Evolutionary conservation across 2,888 invertebrate genomes (phyloP).

Genomic region (Zeuzera pyrina): DNA sequence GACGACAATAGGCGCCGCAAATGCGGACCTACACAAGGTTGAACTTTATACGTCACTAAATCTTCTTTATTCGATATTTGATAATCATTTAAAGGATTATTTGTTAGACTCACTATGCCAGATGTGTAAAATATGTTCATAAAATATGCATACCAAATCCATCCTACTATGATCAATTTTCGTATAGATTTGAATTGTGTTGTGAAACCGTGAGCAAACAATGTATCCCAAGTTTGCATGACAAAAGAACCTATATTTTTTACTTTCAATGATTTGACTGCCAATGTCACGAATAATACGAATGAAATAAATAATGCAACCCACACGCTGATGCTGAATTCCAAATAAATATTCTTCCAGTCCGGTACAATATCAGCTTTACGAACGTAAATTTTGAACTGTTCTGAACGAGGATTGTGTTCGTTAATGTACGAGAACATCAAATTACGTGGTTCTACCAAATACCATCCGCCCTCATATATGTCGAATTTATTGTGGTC

Average conservation of each 20-base stretch:
- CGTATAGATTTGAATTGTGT: slow-evolving; percentile 16
- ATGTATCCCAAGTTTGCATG: slow-evolving; percentile 24
- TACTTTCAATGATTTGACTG: slow-evolving; percentile 16
- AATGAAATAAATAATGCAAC: slow-evolving; percentile 21
- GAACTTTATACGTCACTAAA: slow-evolving; percentile 20
- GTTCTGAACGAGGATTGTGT: slow-evolving; percentile 28
- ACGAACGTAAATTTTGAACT: slow-evolving; percentile 30
- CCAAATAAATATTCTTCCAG: slow-evolving; percentile 31
- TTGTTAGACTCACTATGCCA: slow-evolving; percentile 29
- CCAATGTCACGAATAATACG: slow-evolving; percentile 20
- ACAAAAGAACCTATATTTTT: slow-evolving; percentile 23
- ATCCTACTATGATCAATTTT: slow-evolving; percentile 25
- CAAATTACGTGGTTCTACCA: slow-evolving; percentile 19
- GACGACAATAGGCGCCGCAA: too few relatives aligned
- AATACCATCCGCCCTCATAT: slow-evolving; percentile 20
- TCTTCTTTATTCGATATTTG: slow-evolving; percentile 29
- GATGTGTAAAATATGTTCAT: slow-evolving; percentile 33
- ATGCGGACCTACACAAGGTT: slow-evolving; percentile 38
- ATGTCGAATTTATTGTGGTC: slow-evolving; percentile 22
- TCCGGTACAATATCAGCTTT: slow-evolving; percentile 19
- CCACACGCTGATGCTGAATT: slow-evolving; percentile 31
- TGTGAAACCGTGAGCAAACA: slow-evolving; percentile 25
- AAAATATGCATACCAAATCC: slow-evolving; percentile 37
- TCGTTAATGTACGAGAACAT: slow-evolving; percentile 27
- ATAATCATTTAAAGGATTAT: slow-evolving; percentile 25